Evolutionary conservation across 2,888 invertebrate species (phyloP), one percentile per base, ranked within the genome.

Genomic region (Agonum fuliginosum): DNA sequence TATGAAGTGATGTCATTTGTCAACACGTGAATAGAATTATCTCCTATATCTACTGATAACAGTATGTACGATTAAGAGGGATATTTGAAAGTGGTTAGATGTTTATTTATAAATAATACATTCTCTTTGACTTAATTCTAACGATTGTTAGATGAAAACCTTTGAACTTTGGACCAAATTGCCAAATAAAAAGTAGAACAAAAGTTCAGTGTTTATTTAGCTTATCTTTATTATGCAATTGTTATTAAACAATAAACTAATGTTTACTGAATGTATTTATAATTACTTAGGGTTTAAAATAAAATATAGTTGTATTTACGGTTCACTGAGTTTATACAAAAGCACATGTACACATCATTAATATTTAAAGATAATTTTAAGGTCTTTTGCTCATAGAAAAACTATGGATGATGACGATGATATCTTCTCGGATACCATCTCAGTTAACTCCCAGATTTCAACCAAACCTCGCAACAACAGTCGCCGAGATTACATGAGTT

Each of bases 341-440:
- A 1, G 20, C 30, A 34, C 12, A 30, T 62, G 24, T 30, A 62
- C 10, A 34, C 10, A 14, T 3, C 30, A 30, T 8, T n/a, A 4
- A 65, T 6, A 30, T 58, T 58, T 10, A 30, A 27, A 24, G 24
- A 19, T 30, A 3, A 14, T 3, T 34, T 20, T 34, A 69, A 41
- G 17, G 20, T 48, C 3, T 27, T 27, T 34, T 65, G 8, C 34
- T 77, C 70, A 19, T 77, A 77, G 77, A 70, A 30, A 77, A 51
- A 79, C 75, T 65, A 83, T 81, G 81, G 83, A 83, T 78, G 83
- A 86, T 79, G 86, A 85, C 73, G 78, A 79, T 4, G 86, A 86
- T 67, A 86, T 86, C 70, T 87, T 84, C 81, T 87, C 84, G 81
- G 87, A 87, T 80, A 87, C 86, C 27, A 82, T 85, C 41, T 87